phyloP scores from a whole-genome alignment of 2,888 invertebrate species.

The Atethmia centrago region DNA sequence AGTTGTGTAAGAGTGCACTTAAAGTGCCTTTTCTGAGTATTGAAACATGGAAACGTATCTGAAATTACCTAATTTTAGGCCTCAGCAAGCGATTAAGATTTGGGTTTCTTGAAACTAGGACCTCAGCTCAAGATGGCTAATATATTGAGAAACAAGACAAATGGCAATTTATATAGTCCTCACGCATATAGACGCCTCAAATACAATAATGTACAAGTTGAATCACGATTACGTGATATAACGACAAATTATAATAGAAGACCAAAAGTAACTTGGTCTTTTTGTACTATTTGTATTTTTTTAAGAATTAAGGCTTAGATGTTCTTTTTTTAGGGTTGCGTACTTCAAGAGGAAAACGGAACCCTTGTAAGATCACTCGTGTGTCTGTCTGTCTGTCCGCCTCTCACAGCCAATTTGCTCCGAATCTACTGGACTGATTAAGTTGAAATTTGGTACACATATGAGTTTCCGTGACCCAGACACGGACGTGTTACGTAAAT shows the following conservation, averaged over 20 bases:
- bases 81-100: constrained; percentile 3
- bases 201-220: not conserved
- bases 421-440: too few relatives aligned
- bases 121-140: not conserved
- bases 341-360: too few relatives aligned
- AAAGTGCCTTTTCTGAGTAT: constrained; percentile 8
- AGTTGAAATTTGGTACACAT: too few relatives aligned
- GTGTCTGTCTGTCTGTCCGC: too few relatives aligned
- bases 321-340: not conserved
- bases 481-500: too few relatives aligned
- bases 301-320: not conserved
- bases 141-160: constrained; percentile 15
- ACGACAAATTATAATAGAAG: not conserved
- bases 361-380: too few relatives aligned
- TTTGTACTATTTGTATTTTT: not conserved
- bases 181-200: not conserved
- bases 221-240: not conserved
- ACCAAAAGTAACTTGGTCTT: not conserved
- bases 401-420: too few relatives aligned
- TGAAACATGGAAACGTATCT: not conserved
- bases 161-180: constrained; percentile 1
- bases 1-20: constrained; percentile 32
- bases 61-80: constrained; percentile 2
- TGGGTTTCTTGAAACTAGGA: constrained; percentile 19
- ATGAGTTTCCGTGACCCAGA: too few relatives aligned